Evolutionary conservation across 2,888 invertebrate species (phyloP).

Genomic region (Drosophila falleni): DNA sequence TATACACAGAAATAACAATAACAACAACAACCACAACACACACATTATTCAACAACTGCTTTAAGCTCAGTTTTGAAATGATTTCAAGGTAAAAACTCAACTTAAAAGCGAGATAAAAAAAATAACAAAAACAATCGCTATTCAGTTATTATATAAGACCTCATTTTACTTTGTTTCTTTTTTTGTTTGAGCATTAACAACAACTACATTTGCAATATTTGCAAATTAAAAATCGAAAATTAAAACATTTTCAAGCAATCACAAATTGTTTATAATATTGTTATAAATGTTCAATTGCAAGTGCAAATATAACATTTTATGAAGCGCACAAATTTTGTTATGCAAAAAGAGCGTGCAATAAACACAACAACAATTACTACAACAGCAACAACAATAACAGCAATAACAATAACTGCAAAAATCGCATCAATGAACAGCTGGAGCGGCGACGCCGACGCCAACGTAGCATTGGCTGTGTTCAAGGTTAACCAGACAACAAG

Average conservation of each 20-base stretch:
- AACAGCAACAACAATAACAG: constrained; percentile 17
- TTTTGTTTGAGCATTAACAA: constrained; percentile 31
- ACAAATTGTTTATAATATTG: constrained; percentile 31
- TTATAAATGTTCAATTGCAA: constrained; percentile 39
- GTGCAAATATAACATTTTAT: constrained; percentile 26
- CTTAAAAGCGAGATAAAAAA: constrained; percentile 12
- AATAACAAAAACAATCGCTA: constrained; percentile 31
- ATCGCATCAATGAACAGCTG: constrained; percentile 67
- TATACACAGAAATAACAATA: not conserved
- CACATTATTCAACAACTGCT: constrained; percentile 16
- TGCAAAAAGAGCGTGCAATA: constrained; percentile 48
- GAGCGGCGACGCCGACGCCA: constrained; percentile 33
- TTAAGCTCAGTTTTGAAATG: constrained; percentile 26
- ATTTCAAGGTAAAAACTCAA: constrained; percentile 61
- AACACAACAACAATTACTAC: constrained; percentile 25
- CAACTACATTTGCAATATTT: constrained; percentile 14
- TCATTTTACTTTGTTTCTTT: constrained; percentile 1
- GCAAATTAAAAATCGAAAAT: constrained; percentile 4
- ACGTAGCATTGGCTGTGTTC: constrained; percentile 37
- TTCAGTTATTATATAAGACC: constrained; percentile 44
- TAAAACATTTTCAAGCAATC: constrained; percentile 22
- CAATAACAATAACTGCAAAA: constrained; percentile 31
- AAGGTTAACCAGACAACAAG: constrained; percentile 61
- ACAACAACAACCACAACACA: not conserved
- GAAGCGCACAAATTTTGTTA: constrained; percentile 36